Evolutionary conservation across 64 coral and sea anemone genomes (phyloP).

Genomic region (Porites australiensis): DNA sequence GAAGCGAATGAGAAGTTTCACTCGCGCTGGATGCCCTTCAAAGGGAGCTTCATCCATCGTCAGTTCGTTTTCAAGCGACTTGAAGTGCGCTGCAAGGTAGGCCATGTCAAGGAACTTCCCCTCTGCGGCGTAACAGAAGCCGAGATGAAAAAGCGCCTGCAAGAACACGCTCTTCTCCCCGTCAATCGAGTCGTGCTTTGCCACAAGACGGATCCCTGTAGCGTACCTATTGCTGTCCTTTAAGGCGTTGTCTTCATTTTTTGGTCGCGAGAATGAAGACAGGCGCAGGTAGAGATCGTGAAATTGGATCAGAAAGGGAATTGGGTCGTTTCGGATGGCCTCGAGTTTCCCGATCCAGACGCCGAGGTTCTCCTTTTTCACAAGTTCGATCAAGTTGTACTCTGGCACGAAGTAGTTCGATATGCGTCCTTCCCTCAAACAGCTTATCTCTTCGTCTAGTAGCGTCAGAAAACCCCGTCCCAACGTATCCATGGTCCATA

Average conservation of each 20-base stretch:
- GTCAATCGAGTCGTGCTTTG: neutral
- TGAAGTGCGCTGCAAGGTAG: neutral
- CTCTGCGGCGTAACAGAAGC: neutral
- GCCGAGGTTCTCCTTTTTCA: neutral
- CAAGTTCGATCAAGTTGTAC: neutral
- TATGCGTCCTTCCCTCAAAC: neutral
- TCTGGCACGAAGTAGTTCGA: neutral
- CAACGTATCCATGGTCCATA: neutral
- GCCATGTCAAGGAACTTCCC: neutral
- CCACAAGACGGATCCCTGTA: neutral
- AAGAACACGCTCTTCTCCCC: neutral
- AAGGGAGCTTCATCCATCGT: constrained; percentile 8
- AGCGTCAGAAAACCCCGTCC: neutral
- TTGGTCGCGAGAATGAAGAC: neutral
- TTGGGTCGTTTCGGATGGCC: neutral
- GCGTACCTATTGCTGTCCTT: neutral
- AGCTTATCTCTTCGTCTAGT: neutral
- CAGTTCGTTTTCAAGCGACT: neutral
- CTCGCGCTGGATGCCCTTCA: neutral
- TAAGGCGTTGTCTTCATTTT: neutral
- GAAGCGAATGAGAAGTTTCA: constrained; percentile 11
- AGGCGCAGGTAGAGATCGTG: neutral
- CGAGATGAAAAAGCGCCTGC: neutral
- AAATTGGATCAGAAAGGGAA: neutral
- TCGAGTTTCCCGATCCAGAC: neutral